Conservation (phyloP, 2,888 invertebrate species). For the Cynaeus angustus region DNA sequence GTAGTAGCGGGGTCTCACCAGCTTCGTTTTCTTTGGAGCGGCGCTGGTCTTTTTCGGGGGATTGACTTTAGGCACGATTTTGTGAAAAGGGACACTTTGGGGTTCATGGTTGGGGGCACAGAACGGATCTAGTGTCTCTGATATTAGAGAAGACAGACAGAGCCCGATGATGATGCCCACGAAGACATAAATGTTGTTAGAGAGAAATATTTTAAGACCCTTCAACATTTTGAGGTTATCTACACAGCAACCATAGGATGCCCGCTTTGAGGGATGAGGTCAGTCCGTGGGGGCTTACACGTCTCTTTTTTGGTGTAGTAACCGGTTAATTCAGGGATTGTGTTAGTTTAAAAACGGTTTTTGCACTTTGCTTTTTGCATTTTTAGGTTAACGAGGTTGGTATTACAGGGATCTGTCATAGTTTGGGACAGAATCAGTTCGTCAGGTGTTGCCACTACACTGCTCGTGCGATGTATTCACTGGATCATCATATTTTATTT, state of each 20-base stretch:
- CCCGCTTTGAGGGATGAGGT: not conserved
- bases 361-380: not conserved
- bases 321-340: not conserved
- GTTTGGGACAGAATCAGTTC: too few species aligned
- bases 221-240: slow-evolving; percentile 48
- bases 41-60: slow-evolving; percentile 56
- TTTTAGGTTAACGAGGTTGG: not conserved
- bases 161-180: slow-evolving; percentile 63
- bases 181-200: slow-evolving; percentile 63
- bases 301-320: not conserved
- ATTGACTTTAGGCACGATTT: slow-evolving; percentile 53
- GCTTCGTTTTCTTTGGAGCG: slow-evolving; percentile 69
- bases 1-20: slow-evolving; percentile 92
- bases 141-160: slow-evolving; percentile 61
- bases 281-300: not conserved
- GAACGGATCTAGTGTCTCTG: slow-evolving; percentile 51
- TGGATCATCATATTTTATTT: not conserved
- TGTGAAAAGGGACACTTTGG: slow-evolving; percentile 51
- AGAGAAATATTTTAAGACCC: slow-evolving; percentile 51
- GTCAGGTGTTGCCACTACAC: too few species aligned
- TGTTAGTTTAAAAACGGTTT: not conserved
- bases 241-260: not conserved
- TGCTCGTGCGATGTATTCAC: not conserved
- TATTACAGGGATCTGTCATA: not conserved
- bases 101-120: slow-evolving; percentile 43